These are phyloP conservation scores for Dorcus parallelipipedus DNA, from an alignment of 2,888 invertebrate genomes.

Conservation along the genomic window DNA sequence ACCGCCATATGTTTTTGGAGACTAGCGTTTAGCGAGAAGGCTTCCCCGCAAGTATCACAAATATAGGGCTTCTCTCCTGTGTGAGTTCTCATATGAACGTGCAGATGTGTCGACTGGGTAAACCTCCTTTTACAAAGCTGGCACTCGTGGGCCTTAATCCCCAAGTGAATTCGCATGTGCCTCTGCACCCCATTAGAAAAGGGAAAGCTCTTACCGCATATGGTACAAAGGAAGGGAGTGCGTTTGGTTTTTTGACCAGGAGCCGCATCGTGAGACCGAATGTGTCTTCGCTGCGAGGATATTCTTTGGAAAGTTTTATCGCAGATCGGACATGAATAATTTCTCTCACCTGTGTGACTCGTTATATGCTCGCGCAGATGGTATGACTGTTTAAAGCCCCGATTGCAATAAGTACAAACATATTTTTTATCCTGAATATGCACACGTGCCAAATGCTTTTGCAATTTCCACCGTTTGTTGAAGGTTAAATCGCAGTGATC, in stretches of 20 bases:
- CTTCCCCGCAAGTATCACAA: conserved; percentile 51
- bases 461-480: conserved; percentile 31
- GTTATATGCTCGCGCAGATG: conserved; percentile 39
- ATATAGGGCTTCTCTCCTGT: conserved; percentile 52
- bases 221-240: conserved; percentile 41
- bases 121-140: conserved; percentile 44
- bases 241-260: conserved; percentile 39
- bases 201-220: conserved; percentile 43
- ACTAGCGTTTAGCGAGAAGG: conserved; percentile 37
- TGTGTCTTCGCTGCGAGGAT: conserved; percentile 37
- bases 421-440: conserved; percentile 28
- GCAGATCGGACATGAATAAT: conserved; percentile 37
- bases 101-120: conserved; percentile 47
- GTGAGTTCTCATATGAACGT: conserved; percentile 53
- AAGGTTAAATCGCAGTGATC: conserved; percentile 30
- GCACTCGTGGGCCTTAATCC: conserved; percentile 44
- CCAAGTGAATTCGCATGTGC: conserved; percentile 45
- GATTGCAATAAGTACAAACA: conserved; percentile 30
- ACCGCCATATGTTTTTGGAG: conserved; percentile 35
- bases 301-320: conserved; percentile 37
- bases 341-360: conserved; percentile 38
- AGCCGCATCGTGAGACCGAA: conserved; percentile 34
- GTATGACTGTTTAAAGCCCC: conserved; percentile 36
- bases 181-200: conserved; percentile 41
- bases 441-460: conserved; percentile 30